Evolutionary conservation across 2,888 invertebrate genomes (phyloP), one percentile per base, ranked within the genome.

Genomic region (Ctenicera cuprea): DNA sequence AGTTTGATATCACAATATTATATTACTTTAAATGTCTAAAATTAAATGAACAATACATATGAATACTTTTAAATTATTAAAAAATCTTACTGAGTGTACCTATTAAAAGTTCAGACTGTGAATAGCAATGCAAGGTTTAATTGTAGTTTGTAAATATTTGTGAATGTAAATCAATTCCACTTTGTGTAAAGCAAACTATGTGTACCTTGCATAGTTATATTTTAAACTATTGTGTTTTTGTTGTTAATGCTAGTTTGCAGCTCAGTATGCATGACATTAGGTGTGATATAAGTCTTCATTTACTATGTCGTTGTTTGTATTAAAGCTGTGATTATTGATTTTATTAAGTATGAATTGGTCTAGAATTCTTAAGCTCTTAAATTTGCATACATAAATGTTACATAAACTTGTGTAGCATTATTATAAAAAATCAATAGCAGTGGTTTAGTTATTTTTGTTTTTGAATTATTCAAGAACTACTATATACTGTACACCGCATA

Each of bases 261-360:
- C 69, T 69, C 73, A 73, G 73, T 73, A 73, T 73, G 73, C 73
- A 73, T 73, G 73, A 26, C 48, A 52, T 69, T 73, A 33, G 59
- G 57, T 73, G 73, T 73, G 45, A 54, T 57, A 41, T 14, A 16
- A 67, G 63, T 12, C 62, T 52, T 70, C 65, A 54, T 66, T 66
- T 66, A 54, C 26, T 66, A 50, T 50, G 48, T 50, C 33, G 16
- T 18, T 64, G 33, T 64, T 64, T 64, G 43, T 50, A 50, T 62
- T 62, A n/a, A 43, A 26, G 14, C n/a, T 48, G 50, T 14, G n/a
- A 37, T 48, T 14, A 37, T 54, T 66, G 45, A 26, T 16, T 41
- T 26, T 22, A 45, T 45, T 62, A 59, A 38, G 16, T n/a, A 50
- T 48, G 7, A 62, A 52, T 63, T 43, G 63, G 48, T 68, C 50